phyloP scores from a whole-genome alignment of 1,140 invertebrate species.

The Neodiprion lecontei region DNA sequence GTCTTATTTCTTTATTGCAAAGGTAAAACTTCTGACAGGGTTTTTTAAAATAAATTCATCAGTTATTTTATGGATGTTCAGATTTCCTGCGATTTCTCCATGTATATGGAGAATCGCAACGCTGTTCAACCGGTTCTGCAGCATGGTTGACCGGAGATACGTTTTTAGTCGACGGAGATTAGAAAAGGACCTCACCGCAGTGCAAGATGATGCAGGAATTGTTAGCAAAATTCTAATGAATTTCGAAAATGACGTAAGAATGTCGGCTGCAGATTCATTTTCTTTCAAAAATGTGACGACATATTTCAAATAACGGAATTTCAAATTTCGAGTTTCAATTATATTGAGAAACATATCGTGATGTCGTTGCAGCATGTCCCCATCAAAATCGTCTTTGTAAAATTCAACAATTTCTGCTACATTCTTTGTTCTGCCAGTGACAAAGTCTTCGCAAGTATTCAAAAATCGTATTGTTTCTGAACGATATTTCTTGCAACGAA shows the following conservation, averaged over 20 bases:
- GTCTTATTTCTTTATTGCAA: neutral
- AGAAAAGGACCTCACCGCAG: slow-evolving; percentile 28
- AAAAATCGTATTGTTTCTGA: slow-evolving; percentile 15
- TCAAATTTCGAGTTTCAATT: slow-evolving; percentile 8
- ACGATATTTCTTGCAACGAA: slow-evolving; percentile 16
- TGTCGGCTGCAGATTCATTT: slow-evolving; percentile 8
- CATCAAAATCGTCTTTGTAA: slow-evolving; percentile 19
- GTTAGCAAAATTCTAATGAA: slow-evolving; percentile 24
- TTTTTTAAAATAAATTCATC: neutral
- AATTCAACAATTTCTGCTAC: slow-evolving; percentile 15
- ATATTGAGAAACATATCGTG: slow-evolving; percentile 6
- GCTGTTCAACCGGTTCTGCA: slow-evolving; percentile 28
- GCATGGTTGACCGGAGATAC: slow-evolving; percentile 31
- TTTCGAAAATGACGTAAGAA: slow-evolving; percentile 20
- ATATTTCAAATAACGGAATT: slow-evolving; percentile 13
- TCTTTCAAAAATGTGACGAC: slow-evolving; percentile 16
- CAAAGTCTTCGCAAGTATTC: slow-evolving; percentile 10
- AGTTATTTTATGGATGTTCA: slow-evolving; percentile 24
- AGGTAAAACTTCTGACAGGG: neutral
- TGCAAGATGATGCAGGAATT: slow-evolving; percentile 29
- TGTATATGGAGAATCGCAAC: slow-evolving; percentile 27
- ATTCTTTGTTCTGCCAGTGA: neutral
- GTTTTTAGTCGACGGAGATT: slow-evolving; percentile 26
- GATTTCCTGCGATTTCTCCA: slow-evolving; percentile 19
- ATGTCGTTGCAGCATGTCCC: slow-evolving; percentile 2